Evolutionary conservation across 2,113 vertebrate species (phyloP).

Genomic region (Notothenia rossii): DNA sequence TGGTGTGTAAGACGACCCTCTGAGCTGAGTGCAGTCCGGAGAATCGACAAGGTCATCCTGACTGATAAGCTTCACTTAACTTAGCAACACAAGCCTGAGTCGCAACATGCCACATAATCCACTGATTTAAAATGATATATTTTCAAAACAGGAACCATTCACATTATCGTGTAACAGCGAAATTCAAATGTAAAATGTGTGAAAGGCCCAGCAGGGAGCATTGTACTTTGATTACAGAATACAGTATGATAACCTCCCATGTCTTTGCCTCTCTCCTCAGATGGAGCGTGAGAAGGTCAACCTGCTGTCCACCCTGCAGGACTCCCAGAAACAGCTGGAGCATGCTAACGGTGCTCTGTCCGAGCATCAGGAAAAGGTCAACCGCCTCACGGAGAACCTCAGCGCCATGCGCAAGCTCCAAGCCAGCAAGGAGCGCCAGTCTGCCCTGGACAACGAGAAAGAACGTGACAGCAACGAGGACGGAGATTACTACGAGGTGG

Average conservation of each 20-base stretch:
- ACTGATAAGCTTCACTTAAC: conserved; percentile 40
- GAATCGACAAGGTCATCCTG: conserved; percentile 53
- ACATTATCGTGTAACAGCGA: conserved; percentile 15
- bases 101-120: conserved; percentile 49
- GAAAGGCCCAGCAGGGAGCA: neutral
- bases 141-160: conserved; percentile 14
- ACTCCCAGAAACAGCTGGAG: conserved; percentile 97
- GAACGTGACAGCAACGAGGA: conserved; percentile 96
- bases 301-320: conserved; percentile 92
- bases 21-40: conserved; percentile 42
- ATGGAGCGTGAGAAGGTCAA: conserved; percentile 96
- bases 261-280: conserved; percentile 75
- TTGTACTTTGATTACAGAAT: neutral
- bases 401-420: conserved; percentile 92
- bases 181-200: neutral
- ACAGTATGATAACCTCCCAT: neutral
- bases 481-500: conserved; percentile 97
- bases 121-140: conserved; percentile 33
- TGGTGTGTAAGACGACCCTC: conserved; percentile 51
- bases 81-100: conserved; percentile 10
- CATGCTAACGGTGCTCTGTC: conserved; percentile 92
- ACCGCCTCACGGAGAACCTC: conserved; percentile 92
- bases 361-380: conserved; percentile 94
- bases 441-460: conserved; percentile 95
- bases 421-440: conserved; percentile 95